Evolutionary conservation across 2,797 vertebrate genomes (phyloP).

Genomic region (Pampus argenteus): DNA sequence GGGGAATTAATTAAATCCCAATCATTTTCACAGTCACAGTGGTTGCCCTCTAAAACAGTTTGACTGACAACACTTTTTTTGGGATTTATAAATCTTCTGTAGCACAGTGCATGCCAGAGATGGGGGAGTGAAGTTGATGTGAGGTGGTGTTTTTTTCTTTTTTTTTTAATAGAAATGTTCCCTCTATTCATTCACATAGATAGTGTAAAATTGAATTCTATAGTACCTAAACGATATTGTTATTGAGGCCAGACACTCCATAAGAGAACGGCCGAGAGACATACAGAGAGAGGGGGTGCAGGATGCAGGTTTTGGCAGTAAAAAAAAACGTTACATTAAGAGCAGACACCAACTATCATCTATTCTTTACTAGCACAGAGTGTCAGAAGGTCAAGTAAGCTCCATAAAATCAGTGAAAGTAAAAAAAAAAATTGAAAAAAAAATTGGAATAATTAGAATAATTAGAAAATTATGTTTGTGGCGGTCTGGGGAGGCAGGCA

Average conservation of each 20-base stretch:
- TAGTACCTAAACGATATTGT: slow-evolving; percentile 44
- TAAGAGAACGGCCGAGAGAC: slow-evolving; percentile 5
- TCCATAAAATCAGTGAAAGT: slow-evolving; percentile 9
- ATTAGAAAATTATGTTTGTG: slow-evolving; percentile 13
- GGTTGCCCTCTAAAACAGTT: slow-evolving; percentile 72
- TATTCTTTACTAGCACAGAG: slow-evolving; percentile 7
- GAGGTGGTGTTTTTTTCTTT: slow-evolving; percentile 10
- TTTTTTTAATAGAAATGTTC: slow-evolving; percentile 14
- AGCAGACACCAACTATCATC: slow-evolving; percentile 11
- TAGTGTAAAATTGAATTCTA: slow-evolving; percentile 68
- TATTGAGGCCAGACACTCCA: slow-evolving; percentile 51
- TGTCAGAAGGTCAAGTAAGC: not conserved
- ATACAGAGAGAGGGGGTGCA: not conserved
- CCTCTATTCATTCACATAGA: slow-evolving; percentile 55
- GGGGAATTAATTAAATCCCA: slow-evolving; percentile 82
- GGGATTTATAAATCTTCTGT: slow-evolving; percentile 51
- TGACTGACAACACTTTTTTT: slow-evolving; percentile 68
- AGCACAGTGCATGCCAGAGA: slow-evolving; percentile 29
- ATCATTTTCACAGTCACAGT: slow-evolving; percentile 80
- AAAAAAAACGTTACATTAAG: slow-evolving; percentile 32
- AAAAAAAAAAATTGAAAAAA: slow-evolving; percentile 1
- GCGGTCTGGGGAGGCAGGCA: slow-evolving; percentile 14
- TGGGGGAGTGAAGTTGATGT: slow-evolving; percentile 32
- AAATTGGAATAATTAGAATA: not conserved
- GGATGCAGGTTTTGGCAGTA: slow-evolving; percentile 4